phyloP scores from a whole-genome alignment of 1,140 invertebrate genomes.

The Medauroidea extradentata region DNA sequence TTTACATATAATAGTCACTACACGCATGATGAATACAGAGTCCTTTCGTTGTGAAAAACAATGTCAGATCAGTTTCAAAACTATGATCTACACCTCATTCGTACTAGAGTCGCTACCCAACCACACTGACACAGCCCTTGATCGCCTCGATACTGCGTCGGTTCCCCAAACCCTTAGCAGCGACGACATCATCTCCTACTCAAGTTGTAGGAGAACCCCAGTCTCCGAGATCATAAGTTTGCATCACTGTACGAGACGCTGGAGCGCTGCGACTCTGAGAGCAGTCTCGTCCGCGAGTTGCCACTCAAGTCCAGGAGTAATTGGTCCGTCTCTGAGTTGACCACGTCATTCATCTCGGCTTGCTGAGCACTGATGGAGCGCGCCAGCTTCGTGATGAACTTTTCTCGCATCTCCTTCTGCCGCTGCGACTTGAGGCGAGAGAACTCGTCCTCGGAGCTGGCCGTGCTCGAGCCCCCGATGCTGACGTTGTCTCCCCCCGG shows the following conservation, averaged over 20 bases:
- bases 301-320: conserved; percentile 2
- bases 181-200: too few species aligned
- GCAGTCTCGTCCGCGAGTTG: neutral
- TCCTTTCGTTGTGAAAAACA: too few species aligned
- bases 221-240: conserved; percentile 3
- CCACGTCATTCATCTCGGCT: neutral
- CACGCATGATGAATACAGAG: too few species aligned
- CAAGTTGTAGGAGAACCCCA: too few species aligned
- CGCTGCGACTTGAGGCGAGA: conserved; percentile 47
- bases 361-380: conserved; percentile 43
- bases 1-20: too few species aligned
- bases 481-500: conserved; percentile 4
- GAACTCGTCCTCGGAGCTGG: conserved; percentile 46
- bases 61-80: too few species aligned
- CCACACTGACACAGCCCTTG: too few species aligned
- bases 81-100: too few species aligned
- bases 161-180: too few species aligned
- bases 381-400: conserved; percentile 44
- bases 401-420: conserved; percentile 45
- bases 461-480: conserved; percentile 7
- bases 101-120: too few species aligned
- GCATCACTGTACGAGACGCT: neutral
- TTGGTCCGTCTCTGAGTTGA: conserved; percentile 3
- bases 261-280: neutral
- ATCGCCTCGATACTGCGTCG: too few species aligned